These are phyloP conservation scores for Halesus radiatus DNA, from an alignment of 1,140 invertebrate species.

Conservation along the genomic window DNA sequence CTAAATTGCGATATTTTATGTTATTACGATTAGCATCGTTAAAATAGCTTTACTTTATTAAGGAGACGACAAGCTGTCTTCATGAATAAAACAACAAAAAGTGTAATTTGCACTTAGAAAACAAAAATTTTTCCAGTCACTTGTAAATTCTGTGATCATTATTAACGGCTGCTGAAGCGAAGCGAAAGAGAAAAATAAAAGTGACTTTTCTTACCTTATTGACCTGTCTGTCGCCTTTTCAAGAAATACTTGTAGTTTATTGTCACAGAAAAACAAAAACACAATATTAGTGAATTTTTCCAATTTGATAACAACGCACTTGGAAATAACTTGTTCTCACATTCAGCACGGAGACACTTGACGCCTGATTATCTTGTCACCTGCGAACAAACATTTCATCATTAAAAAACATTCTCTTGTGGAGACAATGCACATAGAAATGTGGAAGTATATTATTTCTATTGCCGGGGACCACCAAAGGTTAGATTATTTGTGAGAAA, in stretches of 20 bases:
- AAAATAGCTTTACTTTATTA: too few species aligned
- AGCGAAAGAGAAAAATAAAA: too few species aligned
- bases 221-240: too few species aligned
- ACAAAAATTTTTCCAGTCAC: too few species aligned
- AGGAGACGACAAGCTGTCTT: too few species aligned
- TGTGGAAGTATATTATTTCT: neutral
- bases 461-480: neutral
- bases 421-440: conserved; percentile 18
- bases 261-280: conserved; percentile 2
- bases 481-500: neutral
- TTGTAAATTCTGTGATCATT: too few species aligned
- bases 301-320: neutral
- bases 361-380: conserved; percentile 24
- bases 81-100: too few species aligned
- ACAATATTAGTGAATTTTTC: conserved; percentile 10
- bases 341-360: neutral
- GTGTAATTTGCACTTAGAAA: too few species aligned
- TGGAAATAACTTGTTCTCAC: neutral
- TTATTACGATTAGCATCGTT: too few species aligned
- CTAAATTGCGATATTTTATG: too few species aligned
- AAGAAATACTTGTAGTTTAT: neutral
- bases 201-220: too few species aligned
- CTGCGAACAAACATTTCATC: conserved; percentile 18
- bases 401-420: neutral
- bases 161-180: too few species aligned